Percentiles rank a stretch among this genome's conserved stretches.
Evolutionary conservation across 2,797 vertebrate genomes (phyloP).

Genomic region (Luscinia megarhynchos): DNA sequence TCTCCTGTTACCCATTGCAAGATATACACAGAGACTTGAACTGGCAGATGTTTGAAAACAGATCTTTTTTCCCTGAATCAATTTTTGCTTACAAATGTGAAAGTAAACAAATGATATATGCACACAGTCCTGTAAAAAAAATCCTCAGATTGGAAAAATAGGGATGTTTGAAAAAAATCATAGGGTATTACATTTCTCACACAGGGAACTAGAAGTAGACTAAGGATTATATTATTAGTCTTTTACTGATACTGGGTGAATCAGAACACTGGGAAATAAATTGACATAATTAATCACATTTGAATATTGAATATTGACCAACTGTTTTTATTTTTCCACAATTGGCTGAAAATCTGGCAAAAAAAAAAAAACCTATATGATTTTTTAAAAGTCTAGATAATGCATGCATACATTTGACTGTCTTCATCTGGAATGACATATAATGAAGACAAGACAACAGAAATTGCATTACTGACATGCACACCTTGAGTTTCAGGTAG

Average conservation of each 20-base stretch:
- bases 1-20: neutral
- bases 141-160: neutral
- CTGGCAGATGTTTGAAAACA: neutral
- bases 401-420: neutral
- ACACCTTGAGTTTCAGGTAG: neutral
- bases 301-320: neutral
- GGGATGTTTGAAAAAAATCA: neutral
- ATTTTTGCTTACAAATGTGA: neutral
- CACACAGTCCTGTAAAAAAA: neutral
- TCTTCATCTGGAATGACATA: neutral
- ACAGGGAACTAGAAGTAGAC: neutral
- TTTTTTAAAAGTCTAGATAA: neutral
- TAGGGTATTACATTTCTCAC: neutral
- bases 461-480: neutral
- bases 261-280: neutral
- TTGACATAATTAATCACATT: neutral
- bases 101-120: neutral
- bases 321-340: neutral
- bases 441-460: neutral
- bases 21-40: neutral
- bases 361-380: neutral
- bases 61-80: neutral
- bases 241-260: no score
- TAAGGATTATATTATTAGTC: neutral
- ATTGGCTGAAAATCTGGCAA: neutral